Conservation (phyloP, 2,888 invertebrate genomes). For the Hirtodrosophila duncani region DNA sequence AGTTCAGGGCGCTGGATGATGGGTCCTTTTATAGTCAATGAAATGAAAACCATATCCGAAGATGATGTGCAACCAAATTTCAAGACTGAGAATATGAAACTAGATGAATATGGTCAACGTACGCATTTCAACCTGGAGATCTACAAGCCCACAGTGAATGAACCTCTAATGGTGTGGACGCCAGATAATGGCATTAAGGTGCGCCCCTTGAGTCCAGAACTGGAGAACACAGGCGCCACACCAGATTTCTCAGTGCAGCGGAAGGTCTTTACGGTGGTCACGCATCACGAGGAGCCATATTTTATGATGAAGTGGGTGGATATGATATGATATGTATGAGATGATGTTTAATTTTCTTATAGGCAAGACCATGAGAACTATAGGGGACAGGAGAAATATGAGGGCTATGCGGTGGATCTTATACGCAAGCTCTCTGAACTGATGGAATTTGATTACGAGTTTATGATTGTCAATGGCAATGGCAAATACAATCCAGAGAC, state of each 20-base stretch:
- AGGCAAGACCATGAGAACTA: conserved; percentile 80
- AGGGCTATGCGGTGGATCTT: conserved; percentile 94
- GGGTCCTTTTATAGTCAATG: conserved; percentile 83
- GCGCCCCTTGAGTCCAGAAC: conserved; percentile 40
- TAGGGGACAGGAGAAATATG: conserved; percentile 83
- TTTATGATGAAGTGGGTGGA: conserved; percentile 80
- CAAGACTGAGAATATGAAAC: conserved; percentile 81
- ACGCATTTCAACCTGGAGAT: conserved; percentile 79
- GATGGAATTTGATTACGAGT: conserved; percentile 84
- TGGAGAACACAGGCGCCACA: conserved; percentile 61
- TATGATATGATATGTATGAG: too few relatives aligned
- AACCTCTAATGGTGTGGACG: conserved; percentile 78
- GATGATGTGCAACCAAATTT: conserved; percentile 80
- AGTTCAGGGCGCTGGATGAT: conserved; percentile 78
- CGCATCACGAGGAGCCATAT: conserved; percentile 87
- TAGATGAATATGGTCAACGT: conserved; percentile 82
- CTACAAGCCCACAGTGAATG: conserved; percentile 77
- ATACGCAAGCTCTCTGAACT: conserved; percentile 88
- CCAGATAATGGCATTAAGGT: conserved; percentile 64
- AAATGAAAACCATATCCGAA: conserved; percentile 83
- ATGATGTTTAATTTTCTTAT: conserved; percentile 75
- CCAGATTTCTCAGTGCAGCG: conserved; percentile 80
- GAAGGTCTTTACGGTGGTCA: conserved; percentile 84
- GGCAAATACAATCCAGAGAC: conserved; percentile 85
- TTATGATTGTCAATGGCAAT: conserved; percentile 85